A percentile compares a stretch with the other conserved stretches of the same genome.
phyloP scores from a whole-genome alignment of 2,797 vertebrate species.

The Oryzias dopingdopingensis region DNA sequence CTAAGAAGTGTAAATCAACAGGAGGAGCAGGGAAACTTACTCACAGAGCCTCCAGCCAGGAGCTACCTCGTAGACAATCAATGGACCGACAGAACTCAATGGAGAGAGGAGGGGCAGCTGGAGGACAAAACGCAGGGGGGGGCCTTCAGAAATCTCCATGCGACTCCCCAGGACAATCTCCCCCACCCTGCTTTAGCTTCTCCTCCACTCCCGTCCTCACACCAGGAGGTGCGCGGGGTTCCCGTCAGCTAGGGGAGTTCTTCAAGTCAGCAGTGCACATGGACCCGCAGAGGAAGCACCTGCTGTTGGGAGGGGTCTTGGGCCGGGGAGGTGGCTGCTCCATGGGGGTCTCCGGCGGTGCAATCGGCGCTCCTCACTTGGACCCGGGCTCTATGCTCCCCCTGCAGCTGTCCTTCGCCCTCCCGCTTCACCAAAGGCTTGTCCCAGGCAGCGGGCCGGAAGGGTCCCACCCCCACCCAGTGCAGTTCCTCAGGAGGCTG shows the following conservation, averaged over 20 bases:
- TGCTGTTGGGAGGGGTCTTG: conserved; percentile 78
- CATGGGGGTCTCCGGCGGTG: conserved; percentile 30
- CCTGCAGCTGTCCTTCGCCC: conserved; percentile 66
- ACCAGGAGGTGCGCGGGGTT: conserved; percentile 78
- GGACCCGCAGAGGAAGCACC: conserved; percentile 88
- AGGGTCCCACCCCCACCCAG: conserved; percentile 71
- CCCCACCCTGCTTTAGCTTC: conserved; percentile 87
- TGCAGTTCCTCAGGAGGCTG: conserved; percentile 94
- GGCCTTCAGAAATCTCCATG: conserved; percentile 83
- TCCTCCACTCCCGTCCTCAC: conserved; percentile 68
- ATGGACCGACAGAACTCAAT: conserved; percentile 92
- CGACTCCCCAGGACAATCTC: conserved; percentile 90
- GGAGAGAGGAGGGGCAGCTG: conserved; percentile 79
- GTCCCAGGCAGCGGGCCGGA: conserved; percentile 77
- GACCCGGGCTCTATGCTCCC: conserved; percentile 63
- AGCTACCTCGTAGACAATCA: conserved; percentile 88
- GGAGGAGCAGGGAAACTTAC: conserved; percentile 72
- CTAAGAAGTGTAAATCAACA: conserved; percentile 83
- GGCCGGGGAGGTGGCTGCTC: conserved; percentile 56
- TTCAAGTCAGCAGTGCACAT: conserved; percentile 93
- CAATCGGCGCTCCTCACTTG: conserved; percentile 44
- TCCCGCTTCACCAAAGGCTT: conserved; percentile 79
- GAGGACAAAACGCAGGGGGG: conserved; percentile 25
- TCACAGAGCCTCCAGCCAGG: conserved; percentile 85
- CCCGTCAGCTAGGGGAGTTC: conserved; percentile 94